Evolutionary conservation across 2,113 vertebrate genomes (phyloP), one percentile per base, ranked within the genome.

Genomic region (Ammodytes marinus): DNA sequence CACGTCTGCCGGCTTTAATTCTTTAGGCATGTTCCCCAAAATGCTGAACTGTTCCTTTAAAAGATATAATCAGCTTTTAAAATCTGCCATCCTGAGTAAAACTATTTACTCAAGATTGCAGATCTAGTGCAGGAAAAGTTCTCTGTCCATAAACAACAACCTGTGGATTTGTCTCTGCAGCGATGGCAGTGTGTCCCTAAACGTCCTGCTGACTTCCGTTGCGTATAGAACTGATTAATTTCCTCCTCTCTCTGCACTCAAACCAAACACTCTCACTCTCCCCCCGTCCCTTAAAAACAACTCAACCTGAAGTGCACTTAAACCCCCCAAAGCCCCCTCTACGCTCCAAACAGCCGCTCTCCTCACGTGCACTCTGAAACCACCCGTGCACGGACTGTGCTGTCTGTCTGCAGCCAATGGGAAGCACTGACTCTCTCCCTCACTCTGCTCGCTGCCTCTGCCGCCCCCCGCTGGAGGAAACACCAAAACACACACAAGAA

Each of bases 381-480:
- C 4, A 83, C 78, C 79, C 77, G 57, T 50, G 84, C 86, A 79
- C 86, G 68, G 70, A 74, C 75, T 70, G 63, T 74, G 73, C 84
- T 37, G 86, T 88, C 84, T 37, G 86, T 88, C 85, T 83, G 87
- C 87, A 86, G 81, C 85, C 86, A 85, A 40, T 27, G 66, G 87
- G 89, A 90, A 91, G 87, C 88, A 88, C 92, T 61, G 88, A 84
- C 83, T 90, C 84, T 92, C 73, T 86, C 80, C 88, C 83, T 90
- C 88, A 81, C 83, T 76, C 85, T 88, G 91, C 91, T 92, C 84
- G 82, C 90, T 88, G 77, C 89, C 91, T 90, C 83, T 85, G 89
- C 77, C 42, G 68, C 87, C 85, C 83, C 90, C 85, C 75, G 74
- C 86, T 81, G 90, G 79, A 91, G 81, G 82, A 88, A 52, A 54